Percentiles rank a stretch among this genome's conserved stretches.
Conservation (phyloP, 2,888 invertebrate genomes). For the Argyresthia albistria region DNA sequence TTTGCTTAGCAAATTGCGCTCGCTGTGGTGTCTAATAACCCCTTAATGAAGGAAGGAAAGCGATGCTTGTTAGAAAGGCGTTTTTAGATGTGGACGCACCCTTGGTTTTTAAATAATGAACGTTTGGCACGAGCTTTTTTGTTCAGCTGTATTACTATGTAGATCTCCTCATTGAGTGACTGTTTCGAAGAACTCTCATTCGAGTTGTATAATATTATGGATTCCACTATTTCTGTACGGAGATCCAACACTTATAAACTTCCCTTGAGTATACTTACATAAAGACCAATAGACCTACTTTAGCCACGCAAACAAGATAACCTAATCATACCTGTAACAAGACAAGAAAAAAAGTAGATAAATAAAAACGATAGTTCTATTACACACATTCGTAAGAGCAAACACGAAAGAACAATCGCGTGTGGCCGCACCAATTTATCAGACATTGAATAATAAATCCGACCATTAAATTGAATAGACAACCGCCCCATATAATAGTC, state of each 20-base stretch:
- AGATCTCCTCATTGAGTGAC: no score
- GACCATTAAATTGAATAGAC: slow-evolving; percentile 30
- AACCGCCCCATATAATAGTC: slow-evolving; percentile 38
- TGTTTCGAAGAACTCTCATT: no score
- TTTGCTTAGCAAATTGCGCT: slow-evolving; percentile 68
- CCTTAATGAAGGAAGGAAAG: slow-evolving; percentile 55
- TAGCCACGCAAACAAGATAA: no score
- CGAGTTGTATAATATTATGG: no score
- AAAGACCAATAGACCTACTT: no score
- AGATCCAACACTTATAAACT: no score
- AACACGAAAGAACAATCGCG: slow-evolving; percentile 5
- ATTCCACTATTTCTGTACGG: no score
- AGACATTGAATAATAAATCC: slow-evolving; percentile 21
- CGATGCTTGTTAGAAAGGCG: slow-evolving; percentile 5
- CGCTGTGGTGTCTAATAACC: slow-evolving; percentile 64
- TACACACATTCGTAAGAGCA: background rate
- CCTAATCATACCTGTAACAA: slow-evolving; percentile 22
- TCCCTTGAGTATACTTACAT: no score
- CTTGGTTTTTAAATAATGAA: no score
- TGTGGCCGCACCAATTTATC: slow-evolving; percentile 7
- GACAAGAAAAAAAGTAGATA: slow-evolving; percentile 11
- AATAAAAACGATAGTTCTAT: background rate
- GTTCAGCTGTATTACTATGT: no score
- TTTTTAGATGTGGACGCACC: background rate
- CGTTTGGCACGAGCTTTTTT: no score